Conservation (phyloP, 2,888 invertebrate species). For the Anagyrus pseudococci region DNA sequence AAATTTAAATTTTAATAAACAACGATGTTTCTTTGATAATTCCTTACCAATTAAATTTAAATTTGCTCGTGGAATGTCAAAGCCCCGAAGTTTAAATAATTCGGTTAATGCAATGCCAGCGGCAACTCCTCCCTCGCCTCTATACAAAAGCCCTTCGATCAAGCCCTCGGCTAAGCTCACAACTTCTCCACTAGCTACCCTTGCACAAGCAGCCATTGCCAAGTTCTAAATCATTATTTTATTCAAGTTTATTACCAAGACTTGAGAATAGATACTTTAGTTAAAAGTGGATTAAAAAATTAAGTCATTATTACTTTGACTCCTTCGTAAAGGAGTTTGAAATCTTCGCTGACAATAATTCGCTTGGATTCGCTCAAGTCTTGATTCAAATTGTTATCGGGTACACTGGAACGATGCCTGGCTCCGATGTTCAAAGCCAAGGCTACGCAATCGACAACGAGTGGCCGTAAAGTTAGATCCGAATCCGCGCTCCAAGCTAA, state of each 20-base stretch:
- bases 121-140: slow-evolving; percentile 50
- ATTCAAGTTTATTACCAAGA: neutral
- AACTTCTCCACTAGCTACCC: slow-evolving; percentile 51
- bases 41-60: slow-evolving; percentile 50
- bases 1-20: neutral
- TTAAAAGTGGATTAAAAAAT: neutral
- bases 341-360: slow-evolving; percentile 47
- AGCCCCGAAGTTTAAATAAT: slow-evolving; percentile 51
- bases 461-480: slow-evolving; percentile 46
- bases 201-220: slow-evolving; percentile 48
- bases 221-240: slow-evolving; percentile 42
- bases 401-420: slow-evolving; percentile 49
- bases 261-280: neutral
- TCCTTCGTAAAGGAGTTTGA: slow-evolving; percentile 47
- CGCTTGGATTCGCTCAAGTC: slow-evolving; percentile 51
- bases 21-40: slow-evolving; percentile 11
- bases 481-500: slow-evolving; percentile 54
- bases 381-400: slow-evolving; percentile 50
- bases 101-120: slow-evolving; percentile 52
- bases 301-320: slow-evolving; percentile 43
- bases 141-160: slow-evolving; percentile 50
- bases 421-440: slow-evolving; percentile 51
- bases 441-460: slow-evolving; percentile 52
- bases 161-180: slow-evolving; percentile 53
- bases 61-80: slow-evolving; percentile 52